Conservation (phyloP, 2,113 vertebrate species). For the Nannospalax galili region DNA sequence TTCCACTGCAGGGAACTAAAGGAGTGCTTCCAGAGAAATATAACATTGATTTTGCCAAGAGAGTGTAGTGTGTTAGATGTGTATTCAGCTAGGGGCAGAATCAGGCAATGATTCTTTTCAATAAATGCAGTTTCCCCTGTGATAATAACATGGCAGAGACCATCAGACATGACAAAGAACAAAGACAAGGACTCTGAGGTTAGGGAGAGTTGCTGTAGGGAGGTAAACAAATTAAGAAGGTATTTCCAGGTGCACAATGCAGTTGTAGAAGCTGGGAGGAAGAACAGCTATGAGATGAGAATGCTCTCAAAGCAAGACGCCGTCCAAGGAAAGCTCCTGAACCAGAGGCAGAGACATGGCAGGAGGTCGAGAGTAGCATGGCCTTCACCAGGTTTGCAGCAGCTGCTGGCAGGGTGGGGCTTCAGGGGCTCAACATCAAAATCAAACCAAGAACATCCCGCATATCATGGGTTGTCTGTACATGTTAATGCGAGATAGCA, state of each 20-base stretch:
- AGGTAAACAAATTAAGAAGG: not conserved
- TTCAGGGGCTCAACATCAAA: not conserved
- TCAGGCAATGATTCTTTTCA: not conserved
- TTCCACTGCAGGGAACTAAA: not conserved
- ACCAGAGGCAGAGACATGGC: not conserved
- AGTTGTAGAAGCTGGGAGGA: not conserved
- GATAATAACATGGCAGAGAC: not conserved
- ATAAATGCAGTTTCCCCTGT: not conserved
- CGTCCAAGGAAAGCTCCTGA: not conserved
- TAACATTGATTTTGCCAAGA: not conserved
- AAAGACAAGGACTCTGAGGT: not conserved
- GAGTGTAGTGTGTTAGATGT: not conserved
- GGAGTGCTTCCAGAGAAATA: not conserved
- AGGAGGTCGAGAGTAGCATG: not conserved
- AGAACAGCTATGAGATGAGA: not conserved
- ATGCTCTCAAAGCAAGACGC: not conserved
- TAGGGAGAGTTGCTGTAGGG: not conserved
- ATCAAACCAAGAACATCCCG: not conserved
- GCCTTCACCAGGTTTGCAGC: too few relatives aligned
- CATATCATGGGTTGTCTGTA: not conserved
- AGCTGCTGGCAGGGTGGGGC: not conserved
- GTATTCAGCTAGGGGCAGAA: not conserved
- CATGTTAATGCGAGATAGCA: not conserved
- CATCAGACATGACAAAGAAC: not conserved
- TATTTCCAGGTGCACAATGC: not conserved